Base-by-base conservation (phyloP, 2,113 vertebrate genomes). In the Pteropus alecto region DNA sequence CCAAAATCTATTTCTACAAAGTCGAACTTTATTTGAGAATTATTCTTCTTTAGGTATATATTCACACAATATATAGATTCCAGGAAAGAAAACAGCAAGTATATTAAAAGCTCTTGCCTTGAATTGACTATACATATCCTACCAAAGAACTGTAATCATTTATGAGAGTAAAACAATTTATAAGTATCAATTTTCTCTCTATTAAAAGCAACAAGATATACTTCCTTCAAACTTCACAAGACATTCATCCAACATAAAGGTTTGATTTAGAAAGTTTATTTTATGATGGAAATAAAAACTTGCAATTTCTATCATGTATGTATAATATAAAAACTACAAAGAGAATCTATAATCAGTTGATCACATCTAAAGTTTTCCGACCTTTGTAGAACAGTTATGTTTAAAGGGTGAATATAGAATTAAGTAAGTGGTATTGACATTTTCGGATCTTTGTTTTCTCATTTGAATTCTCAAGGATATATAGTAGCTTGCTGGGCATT, bases 371-470 rank as follows among this genome's bases (percentile, higher is more conserved):
- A 41, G 0, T 33, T 96, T 93, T n/a, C 19, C 24, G 83, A 5
- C 0, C 2, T 87, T 82, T 82, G 16, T 60, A 71, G 54, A 97
- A 95, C 5, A 71, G 76, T 41, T 88, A 60, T 61, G 91, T 96
- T 96, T 33, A 89, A 71, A 97, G 83, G 13, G 5, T 89, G 22
- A 56, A 5, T 63, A 38, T 77, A 11, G 26, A 95, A 48, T 93
- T 94, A 63, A 63, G n/a, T 30, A 97, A 90, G 82, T 7, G 2
- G 0, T 16, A 83, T 0, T 92, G 85, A 92, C 18, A 78, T 95
- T 92, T 97, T 95, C 81, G 88, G 16, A 43, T 95, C 81, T 92
- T 97, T 84, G 7, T 94, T 92, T 95, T 87, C 33, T 1, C 10
- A 76, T 91, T 86, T 94, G 60, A 97, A 95, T 79, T 19, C 24